Base-by-base conservation (phyloP, 2,888 invertebrate species). In the Lepidocyrtoides sp. region DNA sequence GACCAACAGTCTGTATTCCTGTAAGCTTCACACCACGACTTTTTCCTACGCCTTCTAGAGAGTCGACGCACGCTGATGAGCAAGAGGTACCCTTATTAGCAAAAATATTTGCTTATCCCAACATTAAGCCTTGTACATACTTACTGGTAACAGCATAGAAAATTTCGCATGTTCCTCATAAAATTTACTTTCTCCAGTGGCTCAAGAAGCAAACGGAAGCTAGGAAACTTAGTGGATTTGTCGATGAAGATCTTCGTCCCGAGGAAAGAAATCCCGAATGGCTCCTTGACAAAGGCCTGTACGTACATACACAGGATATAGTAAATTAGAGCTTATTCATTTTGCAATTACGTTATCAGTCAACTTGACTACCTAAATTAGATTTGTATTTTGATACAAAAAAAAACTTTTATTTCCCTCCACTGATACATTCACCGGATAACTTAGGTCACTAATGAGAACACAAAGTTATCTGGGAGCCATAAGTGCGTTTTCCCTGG, bases 241-340 rank as follows among this genome's bases (percentile, higher is more conserved):
- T 97, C 8, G 95, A 95, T 92, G 97, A 97, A 94, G 97, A 97
- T 94, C 95, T 97, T 1, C 95, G 97, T 51, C 97, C 97, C 0
- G 98, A 98, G 94, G 98, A 98, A 95, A 97, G 97, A 93, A 97
- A 98, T 95, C 98, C 98, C 0, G 96, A 97, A 92, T 98, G 97
- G 97, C 96, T 98, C 87, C 97, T 97, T 94, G 97, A 97, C 92
- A 98, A 98, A 95, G 98, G 98, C 75, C 97, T 97, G 96, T 96
- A 95, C 95, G 96, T 95, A 5, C 44, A 20, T 5, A n/a, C n/a
- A n/a, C n/a, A n/a, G n/a, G n/a, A n/a, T n/a, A n/a, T n/a, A n/a
- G n/a, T n/a, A n/a, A n/a, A n/a, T n/a, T n/a, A n/a, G n/a, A n/a
- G n/a, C n/a, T n/a, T n/a, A n/a, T n/a, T n/a, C n/a, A n/a, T n/a